Evolutionary conservation across 2,113 vertebrate genomes (phyloP).

Genomic region (Muntiacus reevesi): DNA sequence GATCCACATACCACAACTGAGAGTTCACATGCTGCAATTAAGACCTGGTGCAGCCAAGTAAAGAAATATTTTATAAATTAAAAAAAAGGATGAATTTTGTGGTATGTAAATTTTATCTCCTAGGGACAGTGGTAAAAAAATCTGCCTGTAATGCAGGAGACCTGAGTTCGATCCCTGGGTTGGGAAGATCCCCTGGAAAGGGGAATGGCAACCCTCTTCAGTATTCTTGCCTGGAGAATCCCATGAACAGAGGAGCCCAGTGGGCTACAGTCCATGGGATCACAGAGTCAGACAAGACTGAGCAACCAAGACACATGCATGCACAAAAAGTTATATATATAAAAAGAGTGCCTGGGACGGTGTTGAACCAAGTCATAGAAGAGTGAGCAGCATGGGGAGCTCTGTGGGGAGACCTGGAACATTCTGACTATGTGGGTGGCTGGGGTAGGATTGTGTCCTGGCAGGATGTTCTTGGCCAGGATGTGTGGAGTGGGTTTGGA

Average conservation of each 20-base stretch:
- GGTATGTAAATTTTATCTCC: not conserved
- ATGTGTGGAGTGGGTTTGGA: rapidly evolving
- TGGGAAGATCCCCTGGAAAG: not conserved
- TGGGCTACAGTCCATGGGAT: not conserved
- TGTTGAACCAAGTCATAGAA: not conserved
- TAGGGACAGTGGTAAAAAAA: not conserved
- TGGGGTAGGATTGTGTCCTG: not conserved
- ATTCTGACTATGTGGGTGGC: not conserved
- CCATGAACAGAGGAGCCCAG: not conserved
- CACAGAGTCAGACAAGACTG: not conserved
- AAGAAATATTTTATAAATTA: not conserved
- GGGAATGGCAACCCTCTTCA: not conserved
- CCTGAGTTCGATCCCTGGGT: not conserved
- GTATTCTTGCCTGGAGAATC: not conserved
- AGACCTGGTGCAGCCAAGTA: not conserved
- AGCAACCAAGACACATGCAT: not conserved
- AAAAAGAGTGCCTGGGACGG: not conserved
- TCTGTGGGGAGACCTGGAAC: not conserved
- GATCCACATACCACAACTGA: not conserved
- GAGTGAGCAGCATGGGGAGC: not conserved
- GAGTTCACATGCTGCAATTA: not conserved
- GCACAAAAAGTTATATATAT: not conserved
- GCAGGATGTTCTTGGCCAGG: not conserved
- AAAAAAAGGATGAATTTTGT: not conserved
- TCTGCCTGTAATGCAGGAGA: not conserved